These are phyloP conservation scores for Vollenhovia emeryi DNA, from an alignment of 1,140 invertebrate species.

Conservation along the genomic window DNA sequence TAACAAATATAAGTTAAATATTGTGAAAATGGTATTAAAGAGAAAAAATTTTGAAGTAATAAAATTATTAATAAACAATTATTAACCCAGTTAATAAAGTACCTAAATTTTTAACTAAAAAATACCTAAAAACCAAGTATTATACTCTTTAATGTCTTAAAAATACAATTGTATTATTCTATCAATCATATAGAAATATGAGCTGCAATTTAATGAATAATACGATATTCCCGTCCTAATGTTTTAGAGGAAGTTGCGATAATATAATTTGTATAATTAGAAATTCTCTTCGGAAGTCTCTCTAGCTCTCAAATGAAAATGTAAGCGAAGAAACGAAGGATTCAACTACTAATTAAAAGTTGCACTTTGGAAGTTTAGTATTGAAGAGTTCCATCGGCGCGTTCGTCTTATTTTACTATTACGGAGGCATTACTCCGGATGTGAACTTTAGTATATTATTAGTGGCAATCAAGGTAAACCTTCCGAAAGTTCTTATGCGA, in stretches of 20 bases:
- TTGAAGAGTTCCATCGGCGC: slow-evolving; percentile 61
- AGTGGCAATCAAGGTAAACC: slow-evolving; percentile 69
- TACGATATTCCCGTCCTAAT: neutral
- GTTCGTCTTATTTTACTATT: slow-evolving; percentile 62
- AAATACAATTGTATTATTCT: neutral
- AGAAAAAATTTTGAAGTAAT: neutral
- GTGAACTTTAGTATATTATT: slow-evolving; percentile 70
- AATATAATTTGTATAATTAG: neutral
- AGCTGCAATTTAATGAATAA: neutral
- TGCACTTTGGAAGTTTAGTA: slow-evolving; percentile 53
- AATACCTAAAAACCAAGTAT: neutral
- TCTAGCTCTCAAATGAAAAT: neutral
- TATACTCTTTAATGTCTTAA: neutral
- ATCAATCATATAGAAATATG: neutral
- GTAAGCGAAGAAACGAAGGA: neutral
- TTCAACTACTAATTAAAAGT: slow-evolving; percentile 32
- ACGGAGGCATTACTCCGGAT: slow-evolving; percentile 44
- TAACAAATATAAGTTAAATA: neutral
- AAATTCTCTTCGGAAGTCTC: neutral
- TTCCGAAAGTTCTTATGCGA: slow-evolving; percentile 39
- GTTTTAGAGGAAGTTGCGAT: neutral
- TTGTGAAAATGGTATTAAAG: neutral
- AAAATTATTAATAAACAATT: neutral
- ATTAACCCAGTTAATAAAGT: neutral
- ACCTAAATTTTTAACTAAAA: neutral